These are phyloP conservation scores for Cactoblastis cactorum DNA, from an alignment of 2,888 invertebrate species.

Conservation along the genomic window DNA sequence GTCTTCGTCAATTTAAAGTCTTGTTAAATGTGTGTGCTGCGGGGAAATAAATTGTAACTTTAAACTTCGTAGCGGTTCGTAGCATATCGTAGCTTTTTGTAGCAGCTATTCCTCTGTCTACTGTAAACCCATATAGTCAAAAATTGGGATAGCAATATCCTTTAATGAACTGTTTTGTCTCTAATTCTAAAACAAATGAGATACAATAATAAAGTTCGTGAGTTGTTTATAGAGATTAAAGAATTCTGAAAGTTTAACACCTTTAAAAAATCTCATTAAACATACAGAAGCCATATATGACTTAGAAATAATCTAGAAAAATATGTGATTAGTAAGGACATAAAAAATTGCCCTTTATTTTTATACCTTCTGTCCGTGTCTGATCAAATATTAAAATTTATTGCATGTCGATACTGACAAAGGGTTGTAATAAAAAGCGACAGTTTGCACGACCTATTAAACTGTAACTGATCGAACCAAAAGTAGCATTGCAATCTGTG, in stretches of 20 bases:
- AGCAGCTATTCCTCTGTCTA: not conserved
- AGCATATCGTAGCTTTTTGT: not conserved
- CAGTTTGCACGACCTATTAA: conserved; percentile 60
- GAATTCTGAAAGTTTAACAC: too few species aligned
- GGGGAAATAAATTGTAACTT: too few species aligned
- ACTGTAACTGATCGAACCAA: conserved; percentile 48
- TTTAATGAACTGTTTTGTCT: too few species aligned
- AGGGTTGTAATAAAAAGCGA: conserved; percentile 62
- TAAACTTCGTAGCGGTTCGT: not conserved
- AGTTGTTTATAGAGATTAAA: too few species aligned
- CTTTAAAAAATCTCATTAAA: too few species aligned
- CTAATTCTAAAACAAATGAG: too few species aligned
- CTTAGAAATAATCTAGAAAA: not conserved
- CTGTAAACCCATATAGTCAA: not conserved
- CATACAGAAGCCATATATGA: not conserved
- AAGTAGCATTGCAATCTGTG: not conserved
- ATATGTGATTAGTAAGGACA: not conserved
- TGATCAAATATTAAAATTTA: conserved; percentile 73
- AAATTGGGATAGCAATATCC: too few species aligned
- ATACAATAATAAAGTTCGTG: too few species aligned
- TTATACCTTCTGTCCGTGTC: conserved; percentile 43
- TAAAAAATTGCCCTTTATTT: conserved; percentile 4
- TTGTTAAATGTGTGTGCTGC: too few species aligned
- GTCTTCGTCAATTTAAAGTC: too few species aligned
- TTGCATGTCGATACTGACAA: conserved; percentile 64